Conservation (phyloP, 2,888 invertebrate genomes). For the Hirtodrosophila cameraria region DNA sequence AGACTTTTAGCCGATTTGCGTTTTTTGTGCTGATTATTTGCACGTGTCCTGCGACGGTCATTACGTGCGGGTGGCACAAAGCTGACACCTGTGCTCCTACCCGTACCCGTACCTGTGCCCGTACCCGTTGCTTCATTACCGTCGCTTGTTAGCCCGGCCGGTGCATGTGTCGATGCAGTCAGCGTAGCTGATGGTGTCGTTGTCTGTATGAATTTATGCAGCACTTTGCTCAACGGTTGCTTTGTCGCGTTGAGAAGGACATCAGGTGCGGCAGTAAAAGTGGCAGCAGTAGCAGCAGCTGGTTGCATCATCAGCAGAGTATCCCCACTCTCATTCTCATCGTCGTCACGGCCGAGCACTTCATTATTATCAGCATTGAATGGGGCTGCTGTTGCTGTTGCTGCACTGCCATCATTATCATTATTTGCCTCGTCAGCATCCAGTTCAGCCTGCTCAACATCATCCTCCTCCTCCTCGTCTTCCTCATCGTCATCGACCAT, state of each 20-base stretch:
- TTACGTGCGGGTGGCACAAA: conserved; percentile 65
- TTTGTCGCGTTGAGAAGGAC: conserved; percentile 18
- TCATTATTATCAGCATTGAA: conserved; percentile 61
- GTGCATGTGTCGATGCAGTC: conserved; percentile 15
- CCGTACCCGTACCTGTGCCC: no score
- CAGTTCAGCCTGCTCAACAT: conserved; percentile 33
- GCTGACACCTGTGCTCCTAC: conserved; percentile 62
- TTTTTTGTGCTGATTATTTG: conserved; percentile 67
- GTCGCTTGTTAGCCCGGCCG: conserved; percentile 52
- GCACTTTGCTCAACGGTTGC: conserved; percentile 25
- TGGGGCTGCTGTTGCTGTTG: conserved; percentile 41
- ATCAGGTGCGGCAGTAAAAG: conserved; percentile 34
- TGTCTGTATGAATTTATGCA: conserved; percentile 53
- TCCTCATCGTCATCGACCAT: conserved; percentile 60
- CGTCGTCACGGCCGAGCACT: conserved; percentile 51
- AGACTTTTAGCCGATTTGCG: conserved; percentile 78
- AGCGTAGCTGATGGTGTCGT: conserved; percentile 14
- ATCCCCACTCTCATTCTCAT: conserved; percentile 22
- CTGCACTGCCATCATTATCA: conserved; percentile 42
- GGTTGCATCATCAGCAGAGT: conserved; percentile 56
- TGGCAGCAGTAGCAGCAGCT: no score
- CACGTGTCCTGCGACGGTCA: conserved; percentile 49
- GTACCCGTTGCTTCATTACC: conserved; percentile 51
- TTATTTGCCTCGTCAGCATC: conserved; percentile 64
- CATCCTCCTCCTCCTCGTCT: conserved; percentile 36